phyloP scores from a whole-genome alignment of 2,888 invertebrate species.

The Heterodera filipjevi region DNA sequence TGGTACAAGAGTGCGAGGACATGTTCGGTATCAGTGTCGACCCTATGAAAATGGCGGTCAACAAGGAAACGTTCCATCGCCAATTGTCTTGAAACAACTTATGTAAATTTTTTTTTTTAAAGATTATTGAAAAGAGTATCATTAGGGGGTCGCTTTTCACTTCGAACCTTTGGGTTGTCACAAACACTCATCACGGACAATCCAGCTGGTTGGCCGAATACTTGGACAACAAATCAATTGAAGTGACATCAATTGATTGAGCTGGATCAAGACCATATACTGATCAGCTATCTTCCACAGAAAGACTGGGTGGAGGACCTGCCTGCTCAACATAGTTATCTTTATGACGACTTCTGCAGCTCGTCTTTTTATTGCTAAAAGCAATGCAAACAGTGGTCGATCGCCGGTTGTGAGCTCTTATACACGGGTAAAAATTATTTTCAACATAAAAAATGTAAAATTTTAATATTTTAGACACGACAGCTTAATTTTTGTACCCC shows the following conservation, averaged over 20 bases:
- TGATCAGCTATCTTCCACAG: constrained; percentile 2
- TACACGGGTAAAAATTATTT: constrained; percentile 20
- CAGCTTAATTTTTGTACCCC: not conserved
- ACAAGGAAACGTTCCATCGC: constrained; percentile 1
- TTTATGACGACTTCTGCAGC: constrained; percentile 19
- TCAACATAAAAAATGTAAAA: too few species aligned
- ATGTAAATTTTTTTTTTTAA: not conserved
- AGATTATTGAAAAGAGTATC: not conserved
- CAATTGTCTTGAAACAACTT: constrained; percentile 12
- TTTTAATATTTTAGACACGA: not conserved
- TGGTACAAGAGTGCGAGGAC: constrained; percentile 16
- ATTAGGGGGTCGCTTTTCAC: constrained; percentile 27
- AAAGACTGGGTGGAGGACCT: constrained; percentile 9
- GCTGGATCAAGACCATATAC: not conserved
- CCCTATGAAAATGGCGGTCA: not conserved
- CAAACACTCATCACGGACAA: constrained; percentile 13
- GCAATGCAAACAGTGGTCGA: constrained; percentile 20
- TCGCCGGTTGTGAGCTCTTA: constrained; percentile 10
- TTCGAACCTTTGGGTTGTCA: constrained; percentile 16
- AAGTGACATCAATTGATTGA: not conserved
- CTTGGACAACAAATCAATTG: constrained; percentile 22
- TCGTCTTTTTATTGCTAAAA: not conserved
- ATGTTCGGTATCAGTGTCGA: constrained; percentile 25
- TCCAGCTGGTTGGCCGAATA: not conserved
- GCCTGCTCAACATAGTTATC: not conserved